A percentile compares a stretch with the other conserved stretches of the same genome.
Evolutionary conservation across 2,113 vertebrate genomes (phyloP).

Genomic region (Motacilla alba): DNA sequence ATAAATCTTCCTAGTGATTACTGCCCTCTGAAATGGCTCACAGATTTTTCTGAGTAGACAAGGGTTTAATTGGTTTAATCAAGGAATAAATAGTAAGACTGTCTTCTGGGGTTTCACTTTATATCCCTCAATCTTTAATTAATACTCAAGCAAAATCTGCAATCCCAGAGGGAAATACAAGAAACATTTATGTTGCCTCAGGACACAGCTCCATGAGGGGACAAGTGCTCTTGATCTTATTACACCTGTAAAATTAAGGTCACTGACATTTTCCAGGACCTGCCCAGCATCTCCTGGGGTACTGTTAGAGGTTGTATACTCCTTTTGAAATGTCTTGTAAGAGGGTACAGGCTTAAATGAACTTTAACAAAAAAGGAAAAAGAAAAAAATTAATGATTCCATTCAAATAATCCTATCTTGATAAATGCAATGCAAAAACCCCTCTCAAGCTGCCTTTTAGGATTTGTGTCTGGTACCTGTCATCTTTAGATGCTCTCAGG

Average conservation of each 20-base stretch:
- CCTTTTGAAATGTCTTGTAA: neutral
- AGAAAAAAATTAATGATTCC: neutral
- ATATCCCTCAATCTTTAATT: constrained; percentile 37
- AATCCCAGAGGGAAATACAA: neutral
- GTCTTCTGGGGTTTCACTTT: constrained; percentile 10
- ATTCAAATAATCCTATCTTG: neutral
- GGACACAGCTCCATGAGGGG: neutral
- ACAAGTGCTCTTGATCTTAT: neutral
- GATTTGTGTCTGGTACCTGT: neutral
- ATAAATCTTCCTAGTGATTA: neutral
- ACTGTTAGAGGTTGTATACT: neutral
- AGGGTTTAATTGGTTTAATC: constrained; percentile 34
- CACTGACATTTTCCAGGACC: neutral
- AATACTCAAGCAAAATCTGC: constrained; percentile 3
- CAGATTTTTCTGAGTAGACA: constrained; percentile 11
- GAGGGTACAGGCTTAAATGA: neutral
- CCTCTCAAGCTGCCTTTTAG: neutral
- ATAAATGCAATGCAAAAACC: neutral
- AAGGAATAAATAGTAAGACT: constrained; percentile 10
- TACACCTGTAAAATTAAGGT: neutral
- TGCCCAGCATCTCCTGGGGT: neutral
- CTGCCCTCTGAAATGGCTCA: neutral
- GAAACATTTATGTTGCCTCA: neutral
- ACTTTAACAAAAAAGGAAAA: neutral
- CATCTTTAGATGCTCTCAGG: neutral